Conservation (phyloP, 2,113 vertebrate species). For the Nipponia nippon region DNA sequence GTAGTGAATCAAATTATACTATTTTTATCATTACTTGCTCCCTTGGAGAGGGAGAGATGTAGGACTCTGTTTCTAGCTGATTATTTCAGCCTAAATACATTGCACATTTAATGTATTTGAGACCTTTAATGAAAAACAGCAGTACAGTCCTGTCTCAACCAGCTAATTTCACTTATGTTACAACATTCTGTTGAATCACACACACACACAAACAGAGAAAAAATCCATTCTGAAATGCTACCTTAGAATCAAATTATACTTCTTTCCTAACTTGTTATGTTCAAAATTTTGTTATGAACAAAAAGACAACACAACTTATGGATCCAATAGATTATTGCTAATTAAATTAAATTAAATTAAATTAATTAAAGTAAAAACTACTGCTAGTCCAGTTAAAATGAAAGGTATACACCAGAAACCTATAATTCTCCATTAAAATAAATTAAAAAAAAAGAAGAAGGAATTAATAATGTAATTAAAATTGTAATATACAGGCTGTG, state of each 20-base stretch:
- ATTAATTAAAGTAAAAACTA: neutral
- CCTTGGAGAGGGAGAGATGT: neutral
- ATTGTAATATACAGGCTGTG: accelerated
- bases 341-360: too few species aligned
- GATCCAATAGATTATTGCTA: neutral
- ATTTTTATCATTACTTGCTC: neutral
- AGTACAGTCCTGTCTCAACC: neutral
- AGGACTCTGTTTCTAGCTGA: neutral
- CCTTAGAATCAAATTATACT: neutral
- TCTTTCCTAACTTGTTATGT: neutral
- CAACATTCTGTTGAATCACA: neutral
- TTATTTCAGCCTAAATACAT: neutral
- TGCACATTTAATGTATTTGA: neutral
- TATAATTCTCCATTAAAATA: neutral
- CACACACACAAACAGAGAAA: neutral
- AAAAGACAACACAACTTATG: neutral
- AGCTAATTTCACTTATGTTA: neutral
- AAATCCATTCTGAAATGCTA: neutral
- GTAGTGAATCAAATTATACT: neutral
- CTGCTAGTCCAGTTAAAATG: neutral
- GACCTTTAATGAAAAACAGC: neutral
- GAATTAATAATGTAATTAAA: neutral
- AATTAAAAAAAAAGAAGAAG: neutral
- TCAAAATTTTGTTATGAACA: neutral
- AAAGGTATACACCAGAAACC: neutral